phyloP scores from a whole-genome alignment of 2,888 invertebrate species.

The Prionchulus punctatus region DNA sequence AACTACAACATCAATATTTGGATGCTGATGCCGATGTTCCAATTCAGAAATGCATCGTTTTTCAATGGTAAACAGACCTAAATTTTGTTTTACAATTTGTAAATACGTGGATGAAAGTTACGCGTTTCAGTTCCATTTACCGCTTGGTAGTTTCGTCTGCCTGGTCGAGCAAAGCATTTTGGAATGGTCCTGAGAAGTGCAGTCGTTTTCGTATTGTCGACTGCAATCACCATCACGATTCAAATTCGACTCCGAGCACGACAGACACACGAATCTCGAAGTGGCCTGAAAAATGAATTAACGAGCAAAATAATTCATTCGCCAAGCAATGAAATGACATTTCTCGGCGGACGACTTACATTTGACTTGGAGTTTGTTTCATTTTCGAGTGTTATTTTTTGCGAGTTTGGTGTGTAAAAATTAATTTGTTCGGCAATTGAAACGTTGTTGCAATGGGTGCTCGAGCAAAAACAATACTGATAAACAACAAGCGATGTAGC shows the following conservation, averaged over 20 bases:
- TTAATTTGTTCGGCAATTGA: conserved; percentile 12
- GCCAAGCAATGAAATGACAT: too few relatives aligned
- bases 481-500: too few relatives aligned
- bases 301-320: too few relatives aligned
- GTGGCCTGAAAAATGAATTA: too few relatives aligned
- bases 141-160: conserved; percentile 6
- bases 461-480: conserved; percentile 21
- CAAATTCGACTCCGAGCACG: conserved; percentile 8
- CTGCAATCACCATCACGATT: neutral
- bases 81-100: too few relatives aligned
- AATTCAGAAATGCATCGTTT: conserved; percentile 9
- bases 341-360: too few relatives aligned
- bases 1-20: conserved; percentile 6
- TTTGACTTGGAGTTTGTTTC: too few relatives aligned
- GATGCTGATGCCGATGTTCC: conserved; percentile 11
- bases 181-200: neutral
- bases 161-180: conserved; percentile 11
- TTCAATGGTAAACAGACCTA: conserved; percentile 8
- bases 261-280: too few relatives aligned
- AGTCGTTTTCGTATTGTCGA: conserved; percentile 6
- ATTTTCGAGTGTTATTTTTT: too few relatives aligned
- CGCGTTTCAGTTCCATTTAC: too few relatives aligned
- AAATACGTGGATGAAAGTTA: too few relatives aligned
- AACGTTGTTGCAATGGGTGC: conserved; percentile 18
- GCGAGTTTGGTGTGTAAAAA: neutral